Evolutionary conservation across 2,113 vertebrate species (phyloP).

Genomic region (Uria aalge): DNA sequence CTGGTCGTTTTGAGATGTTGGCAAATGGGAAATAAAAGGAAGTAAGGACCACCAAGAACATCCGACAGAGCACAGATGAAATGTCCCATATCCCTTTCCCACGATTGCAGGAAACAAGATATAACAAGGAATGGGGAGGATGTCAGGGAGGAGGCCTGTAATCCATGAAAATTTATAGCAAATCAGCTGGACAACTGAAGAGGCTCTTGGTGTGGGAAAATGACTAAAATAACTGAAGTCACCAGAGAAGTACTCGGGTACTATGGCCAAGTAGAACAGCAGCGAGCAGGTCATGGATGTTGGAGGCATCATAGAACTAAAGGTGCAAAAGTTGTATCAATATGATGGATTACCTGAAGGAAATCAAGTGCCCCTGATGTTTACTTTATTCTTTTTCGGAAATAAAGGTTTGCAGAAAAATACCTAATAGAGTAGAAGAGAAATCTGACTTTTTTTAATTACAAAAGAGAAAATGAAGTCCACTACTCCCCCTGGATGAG

Average conservation of each 20-base stretch:
- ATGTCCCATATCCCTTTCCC: neutral
- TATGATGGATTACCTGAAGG: neutral
- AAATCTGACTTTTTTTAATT: neutral
- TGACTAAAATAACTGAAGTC: neutral
- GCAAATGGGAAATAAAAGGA: neutral
- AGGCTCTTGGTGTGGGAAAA: neutral
- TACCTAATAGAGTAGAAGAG: neutral
- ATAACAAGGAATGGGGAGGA: neutral
- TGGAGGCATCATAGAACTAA: neutral
- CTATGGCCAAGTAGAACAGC: neutral
- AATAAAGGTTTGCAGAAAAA: neutral
- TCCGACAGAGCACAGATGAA: neutral
- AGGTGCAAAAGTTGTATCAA: neutral
- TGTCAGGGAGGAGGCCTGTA: neutral
- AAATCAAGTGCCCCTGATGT: neutral
- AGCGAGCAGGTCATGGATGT: neutral
- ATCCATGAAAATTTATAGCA: constrained; percentile 1
- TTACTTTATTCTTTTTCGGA: neutral
- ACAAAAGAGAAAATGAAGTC: neutral
- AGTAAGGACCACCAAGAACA: neutral
- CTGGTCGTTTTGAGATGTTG: neutral
- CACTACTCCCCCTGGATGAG: neutral
- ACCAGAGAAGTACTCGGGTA: neutral
- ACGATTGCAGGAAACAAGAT: neutral
- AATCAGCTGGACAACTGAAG: neutral